These are phyloP conservation scores for Otus sunia DNA, from an alignment of 2,113 vertebrate genomes.

Conservation along the genomic window DNA sequence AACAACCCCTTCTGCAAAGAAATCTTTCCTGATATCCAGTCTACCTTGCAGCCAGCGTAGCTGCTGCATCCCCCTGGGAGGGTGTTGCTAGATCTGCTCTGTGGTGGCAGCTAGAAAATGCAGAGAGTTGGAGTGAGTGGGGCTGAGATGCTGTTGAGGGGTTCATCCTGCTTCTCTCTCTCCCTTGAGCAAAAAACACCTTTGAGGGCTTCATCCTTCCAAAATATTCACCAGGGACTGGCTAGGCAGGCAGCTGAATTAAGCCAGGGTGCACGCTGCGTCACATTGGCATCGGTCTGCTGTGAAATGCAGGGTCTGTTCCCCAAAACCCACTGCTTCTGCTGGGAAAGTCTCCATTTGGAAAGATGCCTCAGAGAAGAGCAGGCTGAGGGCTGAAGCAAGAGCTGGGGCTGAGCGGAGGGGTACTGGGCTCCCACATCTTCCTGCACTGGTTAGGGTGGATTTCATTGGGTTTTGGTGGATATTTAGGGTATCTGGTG, in stretches of 20 bases:
- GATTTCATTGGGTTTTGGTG: not conserved
- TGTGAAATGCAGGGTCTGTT: not conserved
- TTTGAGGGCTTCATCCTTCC: not conserved
- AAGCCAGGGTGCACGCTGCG: fast-evolving
- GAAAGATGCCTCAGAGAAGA: not conserved
- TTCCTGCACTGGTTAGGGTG: not conserved
- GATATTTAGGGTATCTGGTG: not conserved
- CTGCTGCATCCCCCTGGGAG: not conserved
- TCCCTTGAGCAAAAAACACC: not conserved
- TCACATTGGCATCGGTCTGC: fast-evolving
- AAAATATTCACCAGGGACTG: not conserved
- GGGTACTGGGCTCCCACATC: not conserved
- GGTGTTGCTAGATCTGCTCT: not conserved
- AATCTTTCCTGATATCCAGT: too few relatives aligned
- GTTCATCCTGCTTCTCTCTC: not conserved
- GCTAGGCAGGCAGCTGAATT: not conserved
- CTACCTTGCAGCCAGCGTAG: not conserved
- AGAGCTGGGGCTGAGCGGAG: not conserved
- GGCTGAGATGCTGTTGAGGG: not conserved
- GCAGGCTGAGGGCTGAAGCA: not conserved
- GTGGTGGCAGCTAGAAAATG: not conserved
- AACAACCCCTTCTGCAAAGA: too few relatives aligned
- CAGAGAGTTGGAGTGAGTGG: not conserved
- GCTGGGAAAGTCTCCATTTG: not conserved
- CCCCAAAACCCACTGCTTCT: not conserved